Base-by-base conservation (phyloP, 2,113 vertebrate species). In the Leptobrachium ailaonicum region DNA sequence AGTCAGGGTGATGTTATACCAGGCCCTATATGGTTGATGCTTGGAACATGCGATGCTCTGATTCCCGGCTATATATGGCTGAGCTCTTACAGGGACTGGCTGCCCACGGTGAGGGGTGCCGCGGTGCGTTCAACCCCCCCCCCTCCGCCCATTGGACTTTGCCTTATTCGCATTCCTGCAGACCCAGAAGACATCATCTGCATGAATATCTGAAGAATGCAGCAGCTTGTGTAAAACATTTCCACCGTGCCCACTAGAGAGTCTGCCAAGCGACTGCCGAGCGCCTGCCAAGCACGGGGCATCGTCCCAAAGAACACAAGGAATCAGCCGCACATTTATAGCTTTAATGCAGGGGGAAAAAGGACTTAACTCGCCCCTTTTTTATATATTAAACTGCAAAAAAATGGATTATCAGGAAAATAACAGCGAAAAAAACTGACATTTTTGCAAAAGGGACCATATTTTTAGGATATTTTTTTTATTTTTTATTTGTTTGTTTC, bases 141-240 rank as follows among this genome's bases (percentile, higher is more conserved):
- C 20, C 20, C 20, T 32, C 20, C 20, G 20, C 20, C 20, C 20
- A 32, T 32, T 32, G 20, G 20, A 32, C 20, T 32, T 32, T 32
- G 20, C 68, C 68, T 50, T 71, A 71, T 71, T 71, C n/a, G 68
- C 68, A 42, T 75, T 6, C 2, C 44, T 32, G 75, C 64, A 12
- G 20, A 50, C 47, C 1, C 8, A 14, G 44, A 78, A 43, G 8
- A n/a, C 13, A 63, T 43, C 6, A 40, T 43, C 64, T 66, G 56
- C 77, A 66, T 47, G 72, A 77, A 67, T 74, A 82, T 84, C 53
- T 40, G n/a, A 80, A 80, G 80, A 82, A 84, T 80, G 74, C 10
- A 2, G 1, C 0, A 4, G 71, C 60, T 66, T 10, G 3, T 13
- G 58, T 6, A 4, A 44, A 40, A 12, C 11, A 11, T 32, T 3